Percentiles rank a stretch among this genome's conserved stretches.
These are phyloP conservation scores for Frankliniella intonsa DNA, from an alignment of 2,888 invertebrate species.

Conservation along the genomic window DNA sequence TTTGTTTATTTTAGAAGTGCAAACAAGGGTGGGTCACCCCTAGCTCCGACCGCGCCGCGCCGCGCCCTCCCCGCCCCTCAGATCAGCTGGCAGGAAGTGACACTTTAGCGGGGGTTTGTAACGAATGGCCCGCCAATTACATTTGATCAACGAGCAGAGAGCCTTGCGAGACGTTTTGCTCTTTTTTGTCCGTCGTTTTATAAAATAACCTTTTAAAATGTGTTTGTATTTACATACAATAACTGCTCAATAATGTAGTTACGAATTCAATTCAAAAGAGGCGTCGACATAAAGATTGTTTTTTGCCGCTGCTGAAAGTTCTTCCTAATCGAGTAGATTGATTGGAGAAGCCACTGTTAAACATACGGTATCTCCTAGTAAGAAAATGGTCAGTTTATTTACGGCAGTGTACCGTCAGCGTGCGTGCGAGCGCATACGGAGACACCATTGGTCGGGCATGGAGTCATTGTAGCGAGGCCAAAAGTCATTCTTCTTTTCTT, in stretches of 20 bases:
- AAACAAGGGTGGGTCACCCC: slow-evolving; percentile 11
- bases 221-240: too few species aligned
- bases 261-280: too few species aligned
- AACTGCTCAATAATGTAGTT: too few species aligned
- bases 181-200: too few species aligned
- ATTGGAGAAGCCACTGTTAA: too few species aligned
- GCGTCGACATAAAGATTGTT: too few species aligned
- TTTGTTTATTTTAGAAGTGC: slow-evolving; percentile 15
- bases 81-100: slow-evolving; percentile 11
- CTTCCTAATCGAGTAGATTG: too few species aligned
- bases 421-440: slow-evolving; percentile 15
- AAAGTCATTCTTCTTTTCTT: slow-evolving; percentile 8
- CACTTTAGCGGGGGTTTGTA: not conserved
- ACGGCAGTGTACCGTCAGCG: not conserved
- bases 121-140: not conserved
- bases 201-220: too few species aligned
- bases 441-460: not conserved
- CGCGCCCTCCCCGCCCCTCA: slow-evolving; percentile 1
- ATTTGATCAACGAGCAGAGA: not conserved
- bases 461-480: slow-evolving; percentile 5
- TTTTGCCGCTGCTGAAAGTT: too few species aligned
- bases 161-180: too few species aligned
- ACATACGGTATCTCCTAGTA: too few species aligned
- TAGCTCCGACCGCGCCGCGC: not conserved
- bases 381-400: too few species aligned